Percentiles rank a stretch among this genome's conserved stretches.
These are phyloP conservation scores for Glaucidium brasilianum DNA, from an alignment of 2,113 vertebrate genomes.

Conservation along the genomic window DNA sequence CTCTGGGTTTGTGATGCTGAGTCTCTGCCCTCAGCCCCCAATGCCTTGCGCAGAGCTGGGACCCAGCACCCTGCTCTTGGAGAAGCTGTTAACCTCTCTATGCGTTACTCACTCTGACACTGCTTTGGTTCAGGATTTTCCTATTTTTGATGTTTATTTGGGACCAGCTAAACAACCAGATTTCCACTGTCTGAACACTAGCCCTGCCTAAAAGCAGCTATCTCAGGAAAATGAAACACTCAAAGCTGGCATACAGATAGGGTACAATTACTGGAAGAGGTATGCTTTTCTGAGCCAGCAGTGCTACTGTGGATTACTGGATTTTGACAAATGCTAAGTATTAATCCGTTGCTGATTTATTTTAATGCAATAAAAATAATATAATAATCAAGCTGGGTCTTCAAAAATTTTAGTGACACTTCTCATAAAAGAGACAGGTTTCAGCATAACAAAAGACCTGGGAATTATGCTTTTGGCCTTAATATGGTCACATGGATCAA, in stretches of 20 bases:
- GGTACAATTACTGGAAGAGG: neutral
- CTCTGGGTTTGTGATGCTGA: accelerated
- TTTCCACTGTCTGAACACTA: neutral
- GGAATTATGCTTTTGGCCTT: neutral
- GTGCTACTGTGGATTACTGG: neutral
- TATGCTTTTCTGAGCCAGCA: neutral
- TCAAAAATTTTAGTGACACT: neutral
- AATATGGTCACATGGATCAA: neutral
- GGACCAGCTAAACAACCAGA: conserved; percentile 50
- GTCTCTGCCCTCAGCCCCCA: neutral
- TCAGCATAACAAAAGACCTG: neutral
- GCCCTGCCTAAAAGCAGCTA: neutral
- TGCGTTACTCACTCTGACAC: neutral
- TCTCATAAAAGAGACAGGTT: neutral
- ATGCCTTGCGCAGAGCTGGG: neutral
- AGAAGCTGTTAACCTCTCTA: neutral
- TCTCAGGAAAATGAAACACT: conserved; percentile 17
- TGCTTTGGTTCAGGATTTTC: neutral
- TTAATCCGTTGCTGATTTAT: neutral
- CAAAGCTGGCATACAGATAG: neutral
- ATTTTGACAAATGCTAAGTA: neutral
- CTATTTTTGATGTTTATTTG: neutral
- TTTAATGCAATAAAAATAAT: conserved; percentile 31
- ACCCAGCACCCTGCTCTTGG: neutral
- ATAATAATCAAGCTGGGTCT: neutral